A percentile compares a stretch with the other conserved stretches of the same genome.
phyloP scores from a whole-genome alignment of 2,888 invertebrate genomes.

The Hypena proboscidalis region DNA sequence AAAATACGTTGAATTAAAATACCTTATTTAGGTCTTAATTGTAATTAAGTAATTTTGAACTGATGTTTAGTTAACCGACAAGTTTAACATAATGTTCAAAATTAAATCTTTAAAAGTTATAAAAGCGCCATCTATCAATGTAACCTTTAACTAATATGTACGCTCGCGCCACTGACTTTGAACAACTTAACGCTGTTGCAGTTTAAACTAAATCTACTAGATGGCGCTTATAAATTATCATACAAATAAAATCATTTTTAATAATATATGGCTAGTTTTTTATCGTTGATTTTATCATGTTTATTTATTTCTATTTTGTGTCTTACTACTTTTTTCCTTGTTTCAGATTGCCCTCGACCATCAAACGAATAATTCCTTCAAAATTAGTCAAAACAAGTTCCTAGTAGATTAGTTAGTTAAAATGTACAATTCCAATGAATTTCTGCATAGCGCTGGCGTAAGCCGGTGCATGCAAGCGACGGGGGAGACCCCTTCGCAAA shows the following conservation, averaged over 20 bases:
- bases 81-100: too few species aligned
- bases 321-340: slow-evolving; percentile 51
- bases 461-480: slow-evolving; percentile 81
- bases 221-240: too few species aligned
- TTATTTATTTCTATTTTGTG: too few species aligned
- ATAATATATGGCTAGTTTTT: too few species aligned
- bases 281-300: too few species aligned
- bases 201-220: slow-evolving; percentile 8
- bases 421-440: slow-evolving; percentile 81
- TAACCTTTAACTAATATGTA: not conserved
- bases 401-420: slow-evolving; percentile 68
- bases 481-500: slow-evolving; percentile 77
- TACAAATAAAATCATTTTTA: too few species aligned
- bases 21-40: too few species aligned
- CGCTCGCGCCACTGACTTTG: not conserved
- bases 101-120: too few species aligned
- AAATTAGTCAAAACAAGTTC: slow-evolving; percentile 79
- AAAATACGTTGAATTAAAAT: too few species aligned
- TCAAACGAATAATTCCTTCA: slow-evolving; percentile 76
- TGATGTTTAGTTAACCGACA: too few species aligned
- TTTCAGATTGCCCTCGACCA: slow-evolving; percentile 66
- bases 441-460: slow-evolving; percentile 77
- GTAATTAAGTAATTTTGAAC: too few species aligned
- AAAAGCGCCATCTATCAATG: slow-evolving; percentile 8
- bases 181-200: not conserved